These are phyloP conservation scores for Chouioia cunea DNA, from an alignment of 2,888 invertebrate species.

Conservation along the genomic window DNA sequence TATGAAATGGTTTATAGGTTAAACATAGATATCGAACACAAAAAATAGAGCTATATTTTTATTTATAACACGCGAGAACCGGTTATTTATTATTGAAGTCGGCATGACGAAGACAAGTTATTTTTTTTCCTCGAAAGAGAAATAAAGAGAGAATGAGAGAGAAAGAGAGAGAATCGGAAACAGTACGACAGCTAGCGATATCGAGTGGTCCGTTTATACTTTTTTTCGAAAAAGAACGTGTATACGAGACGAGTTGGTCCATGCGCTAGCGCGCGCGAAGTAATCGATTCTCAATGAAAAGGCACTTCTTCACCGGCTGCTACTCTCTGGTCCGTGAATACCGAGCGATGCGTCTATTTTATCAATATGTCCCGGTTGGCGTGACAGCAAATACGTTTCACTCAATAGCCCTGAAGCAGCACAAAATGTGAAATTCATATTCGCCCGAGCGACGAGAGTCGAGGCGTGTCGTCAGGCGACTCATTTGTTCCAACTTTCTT, in stretches of 20 bases:
- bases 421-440: conserved; percentile 49
- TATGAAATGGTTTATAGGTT: too few relatives aligned
- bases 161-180: background rate
- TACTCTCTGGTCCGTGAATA: conserved; percentile 29
- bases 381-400: background rate
- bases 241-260: background rate
- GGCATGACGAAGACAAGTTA: too few relatives aligned
- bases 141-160: too few relatives aligned
- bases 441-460: conserved; percentile 34
- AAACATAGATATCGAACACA: too few relatives aligned
- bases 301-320: conserved; percentile 15
- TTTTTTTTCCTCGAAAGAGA: too few relatives aligned
- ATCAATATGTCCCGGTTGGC: background rate
- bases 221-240: conserved; percentile 14
- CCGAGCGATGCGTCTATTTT: conserved; percentile 24
- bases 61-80: too few relatives aligned
- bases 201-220: conserved; percentile 30
- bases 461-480: background rate
- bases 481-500: conserved; percentile 27
- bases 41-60: too few relatives aligned
- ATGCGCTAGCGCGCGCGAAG: background rate
- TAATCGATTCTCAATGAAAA: conserved; percentile 39
- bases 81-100: too few relatives aligned
- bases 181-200: conserved; percentile 14
- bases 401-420: conserved; percentile 2